phyloP scores from a whole-genome alignment of 2,797 vertebrate genomes.

The Siniperca obscura region DNA sequence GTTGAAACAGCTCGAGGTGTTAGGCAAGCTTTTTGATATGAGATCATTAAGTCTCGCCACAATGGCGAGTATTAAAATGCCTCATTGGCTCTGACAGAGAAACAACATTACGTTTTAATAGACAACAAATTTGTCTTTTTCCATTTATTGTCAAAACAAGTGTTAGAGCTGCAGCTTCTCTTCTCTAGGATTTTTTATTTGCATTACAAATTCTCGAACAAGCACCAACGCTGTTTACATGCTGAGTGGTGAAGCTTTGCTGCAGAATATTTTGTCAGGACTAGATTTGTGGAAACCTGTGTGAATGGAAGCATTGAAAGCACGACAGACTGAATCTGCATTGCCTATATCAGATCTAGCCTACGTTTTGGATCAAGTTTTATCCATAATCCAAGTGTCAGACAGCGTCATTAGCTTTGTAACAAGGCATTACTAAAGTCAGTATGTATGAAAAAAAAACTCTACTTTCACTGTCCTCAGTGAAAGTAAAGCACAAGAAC shows the following conservation, averaged over 20 bases:
- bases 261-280: constrained; percentile 6
- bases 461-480: background rate
- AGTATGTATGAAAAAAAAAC: background rate
- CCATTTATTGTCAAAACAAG: constrained; percentile 34
- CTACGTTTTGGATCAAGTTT: background rate
- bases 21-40: constrained; percentile 30
- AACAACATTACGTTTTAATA: constrained; percentile 42
- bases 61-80: constrained; percentile 33
- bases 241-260: constrained; percentile 19
- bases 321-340: background rate
- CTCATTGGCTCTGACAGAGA: constrained; percentile 21
- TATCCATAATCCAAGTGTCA: constrained; percentile 8
- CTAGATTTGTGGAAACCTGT: background rate
- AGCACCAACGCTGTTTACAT: constrained; percentile 27
- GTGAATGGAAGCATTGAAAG: constrained; percentile 5
- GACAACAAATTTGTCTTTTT: constrained; percentile 30
- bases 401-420: constrained; percentile 7
- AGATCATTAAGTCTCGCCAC: constrained; percentile 47
- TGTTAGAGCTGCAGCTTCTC: constrained; percentile 7
- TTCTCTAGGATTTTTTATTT: constrained; percentile 37
- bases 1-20: constrained; percentile 31
- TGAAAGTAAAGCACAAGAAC: constrained; percentile 11
- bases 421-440: constrained; percentile 23
- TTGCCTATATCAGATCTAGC: background rate
- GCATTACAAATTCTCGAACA: constrained; percentile 47